Base-by-base conservation (phyloP, 2,888 invertebrate species). In the Beris chalybata region DNA sequence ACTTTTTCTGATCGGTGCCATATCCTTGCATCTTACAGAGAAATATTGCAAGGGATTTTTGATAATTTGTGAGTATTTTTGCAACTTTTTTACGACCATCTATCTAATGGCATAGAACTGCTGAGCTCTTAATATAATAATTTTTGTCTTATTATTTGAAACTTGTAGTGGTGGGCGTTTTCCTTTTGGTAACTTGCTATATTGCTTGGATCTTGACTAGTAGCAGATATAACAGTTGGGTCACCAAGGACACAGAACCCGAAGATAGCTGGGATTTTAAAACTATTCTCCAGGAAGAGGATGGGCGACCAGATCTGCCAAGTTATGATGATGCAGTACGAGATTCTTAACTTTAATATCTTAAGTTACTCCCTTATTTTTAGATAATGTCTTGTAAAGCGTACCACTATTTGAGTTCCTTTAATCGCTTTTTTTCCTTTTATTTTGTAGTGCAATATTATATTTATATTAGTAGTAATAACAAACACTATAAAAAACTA, bases 151-250 rank as follows among this genome's bases (percentile, higher is more conserved):
- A 4, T 12, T 29, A 3, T n/a, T 44, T 44, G 44, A n/a, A 44
- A 44, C n/a, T 44, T 44, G n/a, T n/a, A 61, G 61, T 61, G 22
- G 13, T 61, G 6, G 61, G 61, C 13, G 15, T 61, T 13, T 50
- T 61, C 4, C 13, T 61, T 4, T 22, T 61, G 12, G 52, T 43
- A 12, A 61, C 61, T 22, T 61, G 61, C 12, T 61, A 61, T 7
- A n/a, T 61, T 3, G 52, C 61, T 7, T 61, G 61, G 61, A 22
- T 61, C 31, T 15, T 61, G 15, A 61, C 61, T 3, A 61, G 61
- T 43, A 50, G 15, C 38, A 15, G 52, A 38, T 32, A 32, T 15
- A 50, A 9, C 12, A 61, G 29, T 61, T 32, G 53, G 53, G 5
- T 53, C 5, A n/a, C 38, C 4, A 15, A 50, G 12, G 43, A 11